Evolutionary conservation across 1,140 invertebrate genomes (phyloP).

Genomic region (Drosophila neocordata): DNA sequence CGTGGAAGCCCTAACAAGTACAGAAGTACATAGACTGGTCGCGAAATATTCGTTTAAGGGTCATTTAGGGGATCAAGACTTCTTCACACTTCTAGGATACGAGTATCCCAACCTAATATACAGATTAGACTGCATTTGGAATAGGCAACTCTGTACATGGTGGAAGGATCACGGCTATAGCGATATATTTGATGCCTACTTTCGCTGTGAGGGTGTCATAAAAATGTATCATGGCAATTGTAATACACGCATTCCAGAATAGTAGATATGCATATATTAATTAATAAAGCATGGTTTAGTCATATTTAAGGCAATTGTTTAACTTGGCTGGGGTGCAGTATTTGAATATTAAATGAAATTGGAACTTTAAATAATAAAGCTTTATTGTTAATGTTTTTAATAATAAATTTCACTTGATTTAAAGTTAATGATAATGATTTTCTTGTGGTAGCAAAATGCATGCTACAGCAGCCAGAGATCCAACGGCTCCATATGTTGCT

Average conservation of each 20-base stretch:
- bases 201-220: constrained; percentile 87
- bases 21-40: constrained; percentile 85
- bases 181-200: constrained; percentile 90
- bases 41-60: constrained; percentile 89
- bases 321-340: too few species aligned
- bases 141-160: constrained; percentile 93
- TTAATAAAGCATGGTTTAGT: constrained; percentile 51
- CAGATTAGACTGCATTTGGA: constrained; percentile 91
- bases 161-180: constrained; percentile 92
- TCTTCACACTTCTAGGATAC: constrained; percentile 89
- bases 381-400: constrained; percentile 1
- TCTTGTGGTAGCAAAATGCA: constrained; percentile 87
- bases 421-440: constrained; percentile 37
- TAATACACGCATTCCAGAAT: constrained; percentile 89
- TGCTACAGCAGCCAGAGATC: constrained; percentile 86
- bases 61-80: constrained; percentile 94
- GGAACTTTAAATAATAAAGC: background rate
- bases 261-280: constrained; percentile 36
- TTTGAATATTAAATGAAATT: background rate
- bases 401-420: constrained; percentile 45
- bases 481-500: constrained; percentile 85
- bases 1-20: constrained; percentile 84
- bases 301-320: constrained; percentile 14
- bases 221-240: constrained; percentile 94
- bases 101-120: constrained; percentile 90